Evolutionary conservation across 2,888 invertebrate genomes (phyloP), one percentile per base, ranked within the genome.

Genomic region (Amorpha juglandis): DNA sequence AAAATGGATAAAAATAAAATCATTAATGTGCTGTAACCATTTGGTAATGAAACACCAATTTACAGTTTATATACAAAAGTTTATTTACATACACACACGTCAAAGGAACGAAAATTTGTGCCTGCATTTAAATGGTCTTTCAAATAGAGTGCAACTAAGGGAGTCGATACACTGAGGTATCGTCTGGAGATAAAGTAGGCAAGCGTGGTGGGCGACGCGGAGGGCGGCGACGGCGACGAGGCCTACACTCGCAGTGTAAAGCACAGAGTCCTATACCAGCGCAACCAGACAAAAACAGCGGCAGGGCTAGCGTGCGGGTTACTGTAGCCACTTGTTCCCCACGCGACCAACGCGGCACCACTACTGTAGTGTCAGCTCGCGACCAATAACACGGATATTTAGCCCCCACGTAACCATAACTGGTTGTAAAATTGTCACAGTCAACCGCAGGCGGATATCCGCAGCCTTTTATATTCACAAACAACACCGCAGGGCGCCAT

Each of bases 191-290:
- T 63, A 96, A 93, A 0, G 94, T 84, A 4, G 94, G 93, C n/a
- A 92, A 68, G 69, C 95, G 94, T 48, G 95, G 95, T 68, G 95
- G 95, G 68, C 95, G 92, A 68, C 95, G 94, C 33, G 96, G 92
- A 84, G 96, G 91, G 88, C 95, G 91, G 82, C 95, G 88, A 82
- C 96, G 94, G 74, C 96, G 94, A 77, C 96, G 94, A 90, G 97
- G 89, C 74, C 96, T 94, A 89, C 97, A 97, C 89, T 97, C 97
- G 89, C 97, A 98, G 88, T 97, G 97, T 95, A 97, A 95, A 68
- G 97, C 96, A 89, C 97, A 98, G 68, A 97, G 94, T 38, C 97
- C 97, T 74, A 97, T 96, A 67, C 97, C 97, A 72, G 97, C 97
- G 78, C 97, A 96, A 74, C 97, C 94, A 65, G 97, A 97, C 81